phyloP scores from a whole-genome alignment of 2,888 invertebrate species.

The Tridacna gigas region DNA sequence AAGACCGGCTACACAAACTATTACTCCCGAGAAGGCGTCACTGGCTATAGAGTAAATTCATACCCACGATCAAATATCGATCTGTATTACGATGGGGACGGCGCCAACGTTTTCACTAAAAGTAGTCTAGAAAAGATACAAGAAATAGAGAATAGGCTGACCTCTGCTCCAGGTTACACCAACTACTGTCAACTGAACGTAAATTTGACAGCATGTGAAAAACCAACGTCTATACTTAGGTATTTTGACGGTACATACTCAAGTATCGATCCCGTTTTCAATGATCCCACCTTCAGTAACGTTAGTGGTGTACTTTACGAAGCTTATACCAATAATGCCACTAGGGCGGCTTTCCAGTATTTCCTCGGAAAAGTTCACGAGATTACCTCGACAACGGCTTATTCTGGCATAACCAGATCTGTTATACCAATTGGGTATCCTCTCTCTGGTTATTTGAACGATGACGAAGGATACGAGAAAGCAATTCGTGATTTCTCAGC shows the following conservation, averaged over 20 bases:
- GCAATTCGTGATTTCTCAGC: slow-evolving; percentile 49
- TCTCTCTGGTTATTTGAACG: slow-evolving; percentile 41
- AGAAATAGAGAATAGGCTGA: slow-evolving; percentile 67
- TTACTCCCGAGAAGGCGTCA: slow-evolving; percentile 40
- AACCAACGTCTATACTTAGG: slow-evolving; percentile 68
- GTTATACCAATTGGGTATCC: slow-evolving; percentile 68
- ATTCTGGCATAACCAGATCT: slow-evolving; percentile 64
- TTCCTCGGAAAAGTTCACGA: slow-evolving; percentile 64
- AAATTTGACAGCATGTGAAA: slow-evolving; percentile 51
- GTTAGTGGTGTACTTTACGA: slow-evolving; percentile 66
- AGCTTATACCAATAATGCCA: slow-evolving; percentile 65
- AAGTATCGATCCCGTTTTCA: slow-evolving; percentile 62
- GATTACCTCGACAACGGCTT: slow-evolving; percentile 55
- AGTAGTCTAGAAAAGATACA: slow-evolving; percentile 67
- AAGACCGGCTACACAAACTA: slow-evolving; percentile 44
- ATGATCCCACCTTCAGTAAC: slow-evolving; percentile 72
- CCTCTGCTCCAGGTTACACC: slow-evolving; percentile 49
- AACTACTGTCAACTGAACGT: slow-evolving; percentile 54
- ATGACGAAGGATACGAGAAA: slow-evolving; percentile 50
- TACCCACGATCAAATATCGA: slow-evolving; percentile 59
- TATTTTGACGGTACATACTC: slow-evolving; percentile 75
- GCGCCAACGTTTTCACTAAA: slow-evolving; percentile 74
- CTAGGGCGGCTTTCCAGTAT: slow-evolving; percentile 63
- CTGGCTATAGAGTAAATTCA: slow-evolving; percentile 33
- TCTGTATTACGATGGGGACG: slow-evolving; percentile 67